These are phyloP conservation scores for Plectus sambesii DNA, from an alignment of 1,140 invertebrate genomes.

Conservation along the genomic window DNA sequence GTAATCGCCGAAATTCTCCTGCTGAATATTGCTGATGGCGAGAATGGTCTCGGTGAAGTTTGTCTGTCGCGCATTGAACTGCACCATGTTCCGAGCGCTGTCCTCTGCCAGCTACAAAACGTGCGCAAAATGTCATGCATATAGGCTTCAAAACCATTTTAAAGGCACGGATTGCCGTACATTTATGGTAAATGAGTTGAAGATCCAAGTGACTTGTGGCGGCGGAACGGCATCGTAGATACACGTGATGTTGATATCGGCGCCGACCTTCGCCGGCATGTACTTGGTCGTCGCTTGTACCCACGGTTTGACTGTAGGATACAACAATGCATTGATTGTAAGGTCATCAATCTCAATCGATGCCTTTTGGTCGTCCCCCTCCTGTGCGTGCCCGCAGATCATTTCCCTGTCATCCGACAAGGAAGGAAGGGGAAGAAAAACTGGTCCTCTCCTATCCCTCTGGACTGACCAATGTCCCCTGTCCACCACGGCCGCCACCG, in stretches of 20 bases:
- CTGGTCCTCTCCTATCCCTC: too few relatives aligned
- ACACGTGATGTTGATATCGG: slow-evolving; percentile 13
- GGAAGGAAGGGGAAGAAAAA: too few relatives aligned
- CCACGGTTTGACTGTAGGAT: slow-evolving; percentile 20
- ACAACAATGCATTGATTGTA: too few relatives aligned
- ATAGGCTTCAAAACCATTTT: slow-evolving; percentile 12
- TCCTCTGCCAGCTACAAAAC: slow-evolving; percentile 16
- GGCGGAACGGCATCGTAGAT: slow-evolving; percentile 18
- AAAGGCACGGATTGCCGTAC: slow-evolving; percentile 11
- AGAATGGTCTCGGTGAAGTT: slow-evolving; percentile 16
- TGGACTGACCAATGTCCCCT: too few relatives aligned
- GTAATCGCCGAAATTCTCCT: slow-evolving; percentile 20
- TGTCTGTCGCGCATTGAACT: slow-evolving; percentile 11
- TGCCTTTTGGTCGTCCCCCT: too few relatives aligned
- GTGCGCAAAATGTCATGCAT: slow-evolving; percentile 3
- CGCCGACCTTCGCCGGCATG: slow-evolving; percentile 13
- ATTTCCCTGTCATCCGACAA: too few relatives aligned
- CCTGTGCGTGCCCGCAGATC: too few relatives aligned
- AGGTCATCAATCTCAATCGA: too few relatives aligned
- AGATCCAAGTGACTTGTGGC: slow-evolving; percentile 21
- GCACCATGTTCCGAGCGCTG: slow-evolving; percentile 12
- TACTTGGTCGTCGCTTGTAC: slow-evolving; percentile 12
- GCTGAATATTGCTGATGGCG: slow-evolving; percentile 5
- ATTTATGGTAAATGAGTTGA: slow-evolving; percentile 23
- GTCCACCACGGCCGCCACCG: too few relatives aligned